Percentiles rank a stretch among this genome's conserved stretches.
phyloP scores from a whole-genome alignment of 2,113 vertebrate genomes.

The Tragelaphus strepsiceros region DNA sequence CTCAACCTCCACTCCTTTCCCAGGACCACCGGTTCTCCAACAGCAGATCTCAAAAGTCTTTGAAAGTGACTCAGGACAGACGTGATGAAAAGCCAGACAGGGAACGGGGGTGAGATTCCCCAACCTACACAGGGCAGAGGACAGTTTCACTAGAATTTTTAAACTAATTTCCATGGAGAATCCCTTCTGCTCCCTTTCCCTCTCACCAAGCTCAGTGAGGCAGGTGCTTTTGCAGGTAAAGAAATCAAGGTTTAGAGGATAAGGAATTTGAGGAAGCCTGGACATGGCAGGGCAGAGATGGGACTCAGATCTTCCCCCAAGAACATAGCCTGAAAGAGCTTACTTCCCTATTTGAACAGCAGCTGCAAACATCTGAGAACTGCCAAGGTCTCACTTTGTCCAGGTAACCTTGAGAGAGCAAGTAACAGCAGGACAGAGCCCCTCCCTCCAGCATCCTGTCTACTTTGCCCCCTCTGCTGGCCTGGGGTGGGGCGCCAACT shows the following conservation, averaged over 20 bases:
- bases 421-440: accelerated
- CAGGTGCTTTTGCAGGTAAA: background rate
- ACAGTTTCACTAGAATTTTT: background rate
- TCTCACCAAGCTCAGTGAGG: background rate
- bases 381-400: background rate
- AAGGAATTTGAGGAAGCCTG: background rate
- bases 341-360: background rate
- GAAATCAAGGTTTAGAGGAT: background rate
- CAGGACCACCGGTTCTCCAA: background rate
- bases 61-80: background rate
- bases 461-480: background rate
- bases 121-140: background rate
- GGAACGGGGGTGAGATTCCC: too few relatives aligned
- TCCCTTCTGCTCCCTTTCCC: background rate
- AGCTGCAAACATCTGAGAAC: background rate
- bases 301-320: background rate
- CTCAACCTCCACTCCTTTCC: background rate
- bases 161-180: background rate
- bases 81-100: background rate
- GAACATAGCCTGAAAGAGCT: background rate
- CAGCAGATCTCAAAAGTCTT: background rate
- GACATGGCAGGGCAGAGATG: background rate
- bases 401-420: background rate
- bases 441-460: background rate
- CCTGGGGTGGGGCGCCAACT: background rate